Base-by-base conservation (phyloP, 2,888 invertebrate species). In the Drosophila siamana region DNA sequence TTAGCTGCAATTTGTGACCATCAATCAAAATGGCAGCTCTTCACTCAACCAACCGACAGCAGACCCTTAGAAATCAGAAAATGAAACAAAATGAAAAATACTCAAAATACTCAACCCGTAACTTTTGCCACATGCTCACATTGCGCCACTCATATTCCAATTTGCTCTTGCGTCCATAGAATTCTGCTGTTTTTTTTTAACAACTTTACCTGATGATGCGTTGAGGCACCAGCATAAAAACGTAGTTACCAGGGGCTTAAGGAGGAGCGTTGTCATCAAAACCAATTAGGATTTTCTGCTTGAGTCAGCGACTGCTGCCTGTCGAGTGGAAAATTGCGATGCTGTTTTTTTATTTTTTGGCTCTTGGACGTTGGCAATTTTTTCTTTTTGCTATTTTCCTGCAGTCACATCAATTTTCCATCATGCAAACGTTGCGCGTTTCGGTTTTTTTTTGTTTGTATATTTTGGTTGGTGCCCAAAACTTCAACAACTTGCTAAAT, bases 221-320 rank as follows among this genome's bases (percentile, higher is more conserved):
- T 65, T 76, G 63, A 69, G 52, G 50, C 67, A 72, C 72, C 74
- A 84, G 71, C 78, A 71, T 67, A 33, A 57, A 50, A 64, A 55
- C 48, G 62, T 60, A 60, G 56, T 16, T 3, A 13, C 16, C n/a
- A 30, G 24, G 19, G 33, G 13, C 2, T 4, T 13, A 13, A 22
- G 36, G 36, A 13, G 22, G 33, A 33, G 72, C 57, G 66, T 57
- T 81, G 87, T 79, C 90, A 90, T 89, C 91, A 90, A 89, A 90
- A 89, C 89, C 91, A 90, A 91, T 91, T 91, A 90, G 89, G 87
- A 82, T 89, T 90, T 90, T 80, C 78, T 78, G 81, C 87, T 87
- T 80, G 78, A 82, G 80, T 77, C 83, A 76, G 73, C 83, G 78
- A 66, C 50, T 54, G 67, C 51, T 66, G 38, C 26, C 69, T 80